These are phyloP conservation scores for Pyxicephalus adspersus DNA, from an alignment of 2,113 vertebrate species.

Conservation along the genomic window DNA sequence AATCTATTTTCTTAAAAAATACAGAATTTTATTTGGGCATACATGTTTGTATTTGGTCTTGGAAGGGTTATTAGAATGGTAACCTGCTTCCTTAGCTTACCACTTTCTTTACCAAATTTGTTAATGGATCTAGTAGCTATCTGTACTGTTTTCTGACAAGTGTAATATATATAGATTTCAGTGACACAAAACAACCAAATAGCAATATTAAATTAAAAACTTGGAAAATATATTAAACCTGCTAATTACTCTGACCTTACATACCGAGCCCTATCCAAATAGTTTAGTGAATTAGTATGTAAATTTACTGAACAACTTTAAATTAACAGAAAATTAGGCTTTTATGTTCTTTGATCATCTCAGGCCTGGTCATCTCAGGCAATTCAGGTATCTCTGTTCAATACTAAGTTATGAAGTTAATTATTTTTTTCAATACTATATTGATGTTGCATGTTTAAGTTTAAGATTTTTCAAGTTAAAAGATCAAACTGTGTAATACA, in stretches of 20 bases:
- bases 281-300: conserved; percentile 7
- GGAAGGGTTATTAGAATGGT: too few relatives aligned
- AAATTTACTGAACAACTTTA: conserved; percentile 12
- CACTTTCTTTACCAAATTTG: too few relatives aligned
- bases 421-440: conserved; percentile 31
- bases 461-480: conserved; percentile 26
- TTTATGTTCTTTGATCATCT: conserved; percentile 24
- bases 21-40: too few relatives aligned
- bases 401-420: conserved; percentile 29
- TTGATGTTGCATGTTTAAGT: conserved; percentile 12
- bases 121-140: too few relatives aligned
- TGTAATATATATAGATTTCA: too few relatives aligned
- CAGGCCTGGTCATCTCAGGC: not conserved
- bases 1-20: too few relatives aligned
- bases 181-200: too few relatives aligned
- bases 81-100: too few relatives aligned
- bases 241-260: conserved; percentile 9
- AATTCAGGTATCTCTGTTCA: conserved; percentile 18
- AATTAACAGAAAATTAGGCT: not conserved
- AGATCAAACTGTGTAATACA: not conserved
- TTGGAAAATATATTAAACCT: too few relatives aligned
- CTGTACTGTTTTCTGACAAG: too few relatives aligned
- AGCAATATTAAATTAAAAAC: too few relatives aligned
- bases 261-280: conserved; percentile 3
- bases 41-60: too few relatives aligned